These are phyloP conservation scores for Tolmerus cingulatus DNA, from an alignment of 2,888 invertebrate species.

Conservation along the genomic window DNA sequence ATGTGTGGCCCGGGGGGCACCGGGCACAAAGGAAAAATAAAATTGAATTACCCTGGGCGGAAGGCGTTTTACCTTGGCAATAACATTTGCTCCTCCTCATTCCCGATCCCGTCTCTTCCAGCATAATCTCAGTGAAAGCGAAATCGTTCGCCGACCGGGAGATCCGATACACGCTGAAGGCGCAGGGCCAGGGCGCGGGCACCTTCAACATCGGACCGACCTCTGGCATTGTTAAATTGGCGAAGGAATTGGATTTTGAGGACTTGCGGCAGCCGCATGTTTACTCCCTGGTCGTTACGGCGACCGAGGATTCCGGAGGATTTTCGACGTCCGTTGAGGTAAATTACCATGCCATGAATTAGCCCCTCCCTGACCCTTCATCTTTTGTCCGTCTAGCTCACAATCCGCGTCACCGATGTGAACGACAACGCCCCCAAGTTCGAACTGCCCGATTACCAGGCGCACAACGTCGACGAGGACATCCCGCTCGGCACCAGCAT, in stretches of 20 bases:
- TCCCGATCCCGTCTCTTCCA: slow-evolving; percentile 64
- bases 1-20: neutral
- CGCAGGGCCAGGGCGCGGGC: slow-evolving; percentile 92
- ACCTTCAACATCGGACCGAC: slow-evolving; percentile 95
- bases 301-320: slow-evolving; percentile 97
- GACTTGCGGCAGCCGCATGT: slow-evolving; percentile 93
- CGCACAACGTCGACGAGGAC: slow-evolving; percentile 95
- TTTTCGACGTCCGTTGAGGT: slow-evolving; percentile 95
- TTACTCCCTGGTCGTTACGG: slow-evolving; percentile 90
- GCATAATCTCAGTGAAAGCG: slow-evolving; percentile 95
- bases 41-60: slow-evolving; percentile 23
- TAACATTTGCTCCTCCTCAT: slow-evolving; percentile 6
- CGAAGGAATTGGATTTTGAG: slow-evolving; percentile 96
- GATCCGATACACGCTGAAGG: slow-evolving; percentile 94
- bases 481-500: slow-evolving; percentile 91
- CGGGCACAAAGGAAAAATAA: neutral
- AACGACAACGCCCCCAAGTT: slow-evolving; percentile 98
- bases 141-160: slow-evolving; percentile 97
- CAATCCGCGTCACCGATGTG: slow-evolving; percentile 93
- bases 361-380: neutral
- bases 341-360: slow-evolving; percentile 49
- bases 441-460: slow-evolving; percentile 95
- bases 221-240: slow-evolving; percentile 93
- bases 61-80: slow-evolving; percentile 1
- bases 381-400: slow-evolving; percentile 71